Percentiles rank a stretch among this genome's conserved stretches.
phyloP scores from a whole-genome alignment of 2,113 vertebrate species.

The Brienomyrus longianalis region DNA sequence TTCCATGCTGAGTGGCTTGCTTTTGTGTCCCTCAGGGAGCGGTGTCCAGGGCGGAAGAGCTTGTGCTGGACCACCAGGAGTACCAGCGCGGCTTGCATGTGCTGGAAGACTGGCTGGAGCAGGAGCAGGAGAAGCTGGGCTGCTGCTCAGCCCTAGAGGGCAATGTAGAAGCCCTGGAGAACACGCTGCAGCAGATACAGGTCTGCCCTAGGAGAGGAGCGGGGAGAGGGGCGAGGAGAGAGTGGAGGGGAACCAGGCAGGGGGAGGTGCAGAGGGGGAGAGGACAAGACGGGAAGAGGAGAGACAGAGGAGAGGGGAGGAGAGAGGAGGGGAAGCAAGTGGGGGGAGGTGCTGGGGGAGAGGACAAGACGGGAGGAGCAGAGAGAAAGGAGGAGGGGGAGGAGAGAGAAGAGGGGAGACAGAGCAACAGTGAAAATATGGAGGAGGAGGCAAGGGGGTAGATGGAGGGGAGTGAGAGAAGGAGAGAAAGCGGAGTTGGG shows the following conservation, averaged over 20 bases:
- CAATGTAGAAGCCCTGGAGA: constrained; percentile 69
- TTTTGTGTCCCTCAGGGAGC: constrained; percentile 59
- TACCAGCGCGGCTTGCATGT: constrained; percentile 82
- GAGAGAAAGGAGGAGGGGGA: background rate
- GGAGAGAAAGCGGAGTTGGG: background rate
- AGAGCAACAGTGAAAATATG: background rate
- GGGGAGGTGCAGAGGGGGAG: background rate
- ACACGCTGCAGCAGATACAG: constrained; percentile 73
- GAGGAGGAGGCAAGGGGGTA: background rate
- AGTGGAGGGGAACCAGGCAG: background rate
- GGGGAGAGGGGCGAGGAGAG: background rate
- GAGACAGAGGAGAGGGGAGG: background rate
- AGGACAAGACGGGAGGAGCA: background rate
- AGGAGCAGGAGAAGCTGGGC: constrained; percentile 76
- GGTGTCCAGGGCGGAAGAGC: constrained; percentile 73
- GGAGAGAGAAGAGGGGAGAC: background rate
- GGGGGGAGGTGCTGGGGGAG: background rate
- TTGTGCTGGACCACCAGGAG: constrained; percentile 79
- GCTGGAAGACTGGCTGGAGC: constrained; percentile 88
- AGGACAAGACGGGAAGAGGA: background rate
- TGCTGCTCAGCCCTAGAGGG: constrained; percentile 70
- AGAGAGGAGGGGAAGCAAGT: background rate
- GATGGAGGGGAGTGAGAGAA: background rate
- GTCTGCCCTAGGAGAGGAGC: constrained; percentile 46
- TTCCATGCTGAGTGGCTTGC: background rate